A percentile compares a stretch with the other conserved stretches of the same genome.
phyloP scores from a whole-genome alignment of 2,113 vertebrate genomes.

The Jacana jacana region DNA sequence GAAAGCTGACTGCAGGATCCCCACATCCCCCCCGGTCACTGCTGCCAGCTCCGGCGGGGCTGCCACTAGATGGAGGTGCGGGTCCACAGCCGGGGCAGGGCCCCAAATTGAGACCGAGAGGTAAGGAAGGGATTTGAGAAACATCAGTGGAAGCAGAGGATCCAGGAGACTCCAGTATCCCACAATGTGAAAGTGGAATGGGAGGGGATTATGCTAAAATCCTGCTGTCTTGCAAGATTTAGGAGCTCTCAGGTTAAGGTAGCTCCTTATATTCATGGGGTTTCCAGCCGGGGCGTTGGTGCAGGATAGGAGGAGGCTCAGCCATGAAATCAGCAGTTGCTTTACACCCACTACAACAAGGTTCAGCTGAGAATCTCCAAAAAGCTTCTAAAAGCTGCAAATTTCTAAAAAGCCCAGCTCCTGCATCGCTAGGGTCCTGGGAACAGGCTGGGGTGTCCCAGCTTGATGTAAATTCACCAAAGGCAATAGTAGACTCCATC shows the following conservation, averaged over 20 bases:
- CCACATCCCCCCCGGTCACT: neutral
- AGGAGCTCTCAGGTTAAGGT: neutral
- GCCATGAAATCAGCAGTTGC: neutral
- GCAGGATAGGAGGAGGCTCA: neutral
- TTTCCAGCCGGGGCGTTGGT: neutral
- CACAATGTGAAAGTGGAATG: fast-evolving
- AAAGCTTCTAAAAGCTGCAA: neutral
- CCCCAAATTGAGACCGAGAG: neutral
- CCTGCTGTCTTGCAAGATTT: fast-evolving
- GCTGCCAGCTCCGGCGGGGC: neutral
- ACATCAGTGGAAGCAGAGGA: neutral
- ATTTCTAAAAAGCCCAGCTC: neutral
- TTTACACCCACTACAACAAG: fast-evolving
- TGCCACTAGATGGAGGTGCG: constrained; percentile 58
- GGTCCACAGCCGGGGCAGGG: neutral
- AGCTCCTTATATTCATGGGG: neutral
- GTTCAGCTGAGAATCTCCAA: neutral
- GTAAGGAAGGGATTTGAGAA: neutral
- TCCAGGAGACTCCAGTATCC: neutral
- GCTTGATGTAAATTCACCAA: neutral
- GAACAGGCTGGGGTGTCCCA: neutral
- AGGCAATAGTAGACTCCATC: neutral
- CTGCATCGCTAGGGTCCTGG: neutral
- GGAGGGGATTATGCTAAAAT: neutral
- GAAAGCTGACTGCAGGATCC: neutral